phyloP scores from a whole-genome alignment of 2,888 invertebrate genomes.

The Rhaphigaster nebulosa region DNA sequence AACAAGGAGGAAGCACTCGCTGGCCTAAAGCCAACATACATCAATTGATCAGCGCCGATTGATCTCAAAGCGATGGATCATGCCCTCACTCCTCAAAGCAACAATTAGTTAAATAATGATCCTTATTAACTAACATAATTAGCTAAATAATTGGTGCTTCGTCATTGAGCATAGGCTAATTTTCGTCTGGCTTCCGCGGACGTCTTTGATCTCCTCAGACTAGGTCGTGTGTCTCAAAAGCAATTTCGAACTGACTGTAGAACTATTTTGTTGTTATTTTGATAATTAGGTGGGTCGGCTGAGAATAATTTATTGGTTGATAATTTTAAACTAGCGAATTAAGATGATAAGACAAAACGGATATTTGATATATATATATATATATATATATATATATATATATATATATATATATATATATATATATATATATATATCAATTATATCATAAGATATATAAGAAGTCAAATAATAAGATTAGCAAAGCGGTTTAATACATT shows the following conservation, averaged over 20 bases:
- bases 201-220: neutral
- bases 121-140: neutral
- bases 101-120: neutral
- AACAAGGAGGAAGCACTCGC: neutral
- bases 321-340: neutral
- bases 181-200: neutral
- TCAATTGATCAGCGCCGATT: conserved; percentile 21
- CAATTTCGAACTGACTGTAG: neutral
- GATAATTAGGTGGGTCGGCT: neutral
- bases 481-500: too few species aligned
- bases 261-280: neutral
- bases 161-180: neutral
- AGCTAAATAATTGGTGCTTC: neutral
- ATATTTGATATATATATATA: too few species aligned
- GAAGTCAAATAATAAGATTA: too few species aligned
- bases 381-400: too few species aligned
- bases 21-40: neutral
- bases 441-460: neutral
- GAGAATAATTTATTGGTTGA: neutral
- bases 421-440: neutral
- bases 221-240: neutral
- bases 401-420: too few species aligned
- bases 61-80: neutral
- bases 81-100: neutral
- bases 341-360: neutral